Evolutionary conservation across 2,888 invertebrate genomes (phyloP).

Genomic region (Criorhina ranunculi): DNA sequence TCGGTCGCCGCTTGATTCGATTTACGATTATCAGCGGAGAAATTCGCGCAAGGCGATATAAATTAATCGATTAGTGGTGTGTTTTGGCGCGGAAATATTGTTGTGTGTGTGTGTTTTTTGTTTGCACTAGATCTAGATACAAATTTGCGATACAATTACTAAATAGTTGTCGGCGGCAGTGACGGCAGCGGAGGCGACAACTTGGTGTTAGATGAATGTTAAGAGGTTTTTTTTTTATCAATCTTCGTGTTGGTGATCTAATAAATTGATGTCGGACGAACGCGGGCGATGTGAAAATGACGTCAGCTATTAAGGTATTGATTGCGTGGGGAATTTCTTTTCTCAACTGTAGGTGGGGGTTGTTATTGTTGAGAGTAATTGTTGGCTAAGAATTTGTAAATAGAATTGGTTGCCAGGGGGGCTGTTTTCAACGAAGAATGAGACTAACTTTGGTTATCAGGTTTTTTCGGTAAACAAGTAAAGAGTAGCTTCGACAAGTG

Average conservation of each 20-base stretch:
- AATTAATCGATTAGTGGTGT: slow-evolving; percentile 70
- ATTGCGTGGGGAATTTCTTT: slow-evolving; percentile 68
- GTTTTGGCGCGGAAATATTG: slow-evolving; percentile 65
- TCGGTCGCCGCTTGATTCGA: slow-evolving; percentile 38
- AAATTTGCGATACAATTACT: slow-evolving; percentile 73
- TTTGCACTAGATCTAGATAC: slow-evolving; percentile 64
- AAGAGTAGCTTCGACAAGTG: neutral
- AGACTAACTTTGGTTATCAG: neutral
- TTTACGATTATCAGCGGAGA: slow-evolving; percentile 53
- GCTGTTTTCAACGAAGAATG: neutral
- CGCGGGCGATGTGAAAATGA: slow-evolving; percentile 61
- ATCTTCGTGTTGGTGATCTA: slow-evolving; percentile 64
- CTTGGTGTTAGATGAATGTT: slow-evolving; percentile 66
- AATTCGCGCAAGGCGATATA: slow-evolving; percentile 63
- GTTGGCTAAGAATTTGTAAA: slow-evolving; percentile 22
- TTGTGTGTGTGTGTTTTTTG: slow-evolving; percentile 37
- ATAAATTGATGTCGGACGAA: slow-evolving; percentile 57
- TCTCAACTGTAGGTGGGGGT: neutral
- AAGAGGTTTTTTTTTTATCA: slow-evolving; percentile 42
- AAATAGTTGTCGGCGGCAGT: slow-evolving; percentile 28
- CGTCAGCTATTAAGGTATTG: slow-evolving; percentile 61
- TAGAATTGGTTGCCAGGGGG: neutral
- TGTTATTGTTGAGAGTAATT: no score
- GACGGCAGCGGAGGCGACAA: slow-evolving; percentile 51
- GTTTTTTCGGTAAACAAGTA: neutral